phyloP scores from a whole-genome alignment of 2,113 vertebrate species.

The Corynorhinus townsendii region DNA sequence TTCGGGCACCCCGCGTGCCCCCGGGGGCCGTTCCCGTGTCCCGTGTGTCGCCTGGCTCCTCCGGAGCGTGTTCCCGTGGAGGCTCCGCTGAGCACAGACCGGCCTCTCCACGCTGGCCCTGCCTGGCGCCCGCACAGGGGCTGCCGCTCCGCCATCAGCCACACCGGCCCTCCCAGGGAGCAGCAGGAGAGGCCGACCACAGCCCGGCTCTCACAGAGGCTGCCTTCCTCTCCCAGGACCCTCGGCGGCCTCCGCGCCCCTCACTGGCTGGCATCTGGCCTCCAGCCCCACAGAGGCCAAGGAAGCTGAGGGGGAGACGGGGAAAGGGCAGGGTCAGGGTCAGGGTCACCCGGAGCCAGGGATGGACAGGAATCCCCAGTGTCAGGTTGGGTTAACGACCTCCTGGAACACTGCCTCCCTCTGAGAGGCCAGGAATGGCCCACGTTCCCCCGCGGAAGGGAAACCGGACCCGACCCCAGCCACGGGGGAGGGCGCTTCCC shows the following conservation, averaged over 20 bases:
- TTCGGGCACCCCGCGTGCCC: too few species aligned
- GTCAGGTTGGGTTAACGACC: neutral
- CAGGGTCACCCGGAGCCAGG: neutral
- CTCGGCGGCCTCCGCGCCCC: neutral
- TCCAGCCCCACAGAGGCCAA: neutral
- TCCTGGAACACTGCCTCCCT: neutral
- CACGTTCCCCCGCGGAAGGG: neutral
- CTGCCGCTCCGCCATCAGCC: too few species aligned
- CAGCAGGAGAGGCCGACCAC: neutral
- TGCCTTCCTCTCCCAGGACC: neutral
- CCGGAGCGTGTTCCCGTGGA: neutral
- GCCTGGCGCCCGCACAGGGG: too few species aligned
- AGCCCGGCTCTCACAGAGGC: neutral
- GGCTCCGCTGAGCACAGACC: too few species aligned
- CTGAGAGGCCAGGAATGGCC: neutral
- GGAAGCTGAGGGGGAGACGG: neutral
- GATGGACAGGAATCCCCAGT: neutral
- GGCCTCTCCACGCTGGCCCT: too few species aligned
- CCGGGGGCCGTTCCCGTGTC: neutral
- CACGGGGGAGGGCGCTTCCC: accelerated
- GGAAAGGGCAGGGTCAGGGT: neutral
- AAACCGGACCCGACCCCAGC: neutral
- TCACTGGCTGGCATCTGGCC: neutral
- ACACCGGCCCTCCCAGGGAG: too few species aligned
- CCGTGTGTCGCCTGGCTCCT: neutral